Conservation (phyloP, 1,140 invertebrate genomes). For the Planococcus citri region DNA sequence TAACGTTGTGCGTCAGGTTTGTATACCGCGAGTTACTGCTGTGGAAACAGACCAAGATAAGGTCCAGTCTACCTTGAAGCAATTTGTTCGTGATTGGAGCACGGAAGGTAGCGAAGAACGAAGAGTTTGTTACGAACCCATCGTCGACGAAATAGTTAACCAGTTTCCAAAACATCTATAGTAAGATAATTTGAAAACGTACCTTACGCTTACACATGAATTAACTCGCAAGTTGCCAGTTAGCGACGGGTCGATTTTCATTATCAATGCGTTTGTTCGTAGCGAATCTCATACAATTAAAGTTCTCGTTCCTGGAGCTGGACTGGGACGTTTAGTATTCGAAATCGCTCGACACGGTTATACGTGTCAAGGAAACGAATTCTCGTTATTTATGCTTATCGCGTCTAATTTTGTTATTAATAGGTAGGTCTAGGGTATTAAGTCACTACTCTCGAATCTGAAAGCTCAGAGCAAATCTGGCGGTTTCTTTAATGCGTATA, state of each 20-base stretch:
- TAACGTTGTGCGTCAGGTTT: constrained; percentile 22
- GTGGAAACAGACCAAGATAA: constrained; percentile 55
- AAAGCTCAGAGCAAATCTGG: too few species aligned
- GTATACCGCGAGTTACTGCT: constrained; percentile 29
- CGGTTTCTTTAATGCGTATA: neutral
- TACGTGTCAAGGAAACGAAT: constrained; percentile 92
- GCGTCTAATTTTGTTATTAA: constrained; percentile 93
- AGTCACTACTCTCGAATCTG: too few species aligned
- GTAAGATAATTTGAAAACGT: constrained; percentile 32
- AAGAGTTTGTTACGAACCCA: constrained; percentile 76
- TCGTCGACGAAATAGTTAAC: constrained; percentile 67
- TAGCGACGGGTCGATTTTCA: too few species aligned
- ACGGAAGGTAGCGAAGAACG: constrained; percentile 67
- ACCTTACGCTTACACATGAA: neutral
- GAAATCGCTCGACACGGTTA: constrained; percentile 84
- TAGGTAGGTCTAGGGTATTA: constrained; percentile 36
- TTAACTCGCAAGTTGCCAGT: neutral
- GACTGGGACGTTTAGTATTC: constrained; percentile 81
- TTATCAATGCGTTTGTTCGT: constrained; percentile 26
- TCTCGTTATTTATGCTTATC: constrained; percentile 93
- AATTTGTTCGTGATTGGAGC: constrained; percentile 93
- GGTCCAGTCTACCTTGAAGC: constrained; percentile 85
- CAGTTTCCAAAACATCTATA: constrained; percentile 52
- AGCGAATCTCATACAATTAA: constrained; percentile 42
- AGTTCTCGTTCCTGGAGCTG: constrained; percentile 87